These are phyloP conservation scores for Caerostris extrusa DNA, from an alignment of 1,140 invertebrate genomes.

Conservation along the genomic window DNA sequence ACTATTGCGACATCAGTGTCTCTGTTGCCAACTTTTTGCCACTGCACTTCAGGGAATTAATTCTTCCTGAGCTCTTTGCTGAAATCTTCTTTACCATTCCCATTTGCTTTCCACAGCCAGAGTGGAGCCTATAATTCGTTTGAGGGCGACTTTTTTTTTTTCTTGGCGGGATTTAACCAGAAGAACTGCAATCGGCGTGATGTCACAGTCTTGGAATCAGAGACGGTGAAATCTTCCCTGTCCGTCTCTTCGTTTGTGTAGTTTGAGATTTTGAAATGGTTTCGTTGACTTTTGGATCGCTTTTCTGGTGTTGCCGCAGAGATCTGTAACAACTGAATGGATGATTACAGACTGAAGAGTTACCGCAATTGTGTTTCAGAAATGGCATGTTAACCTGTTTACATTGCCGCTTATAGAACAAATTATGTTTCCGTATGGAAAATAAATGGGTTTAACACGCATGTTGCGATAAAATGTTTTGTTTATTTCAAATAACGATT, in stretches of 20 bases:
- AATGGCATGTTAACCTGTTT: not conserved
- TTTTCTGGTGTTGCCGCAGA: not conserved
- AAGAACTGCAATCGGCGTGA: not conserved
- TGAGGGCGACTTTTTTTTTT: not conserved
- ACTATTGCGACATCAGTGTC: not conserved
- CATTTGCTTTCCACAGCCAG: not conserved
- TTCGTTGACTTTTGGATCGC: not conserved
- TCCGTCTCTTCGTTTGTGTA: not conserved
- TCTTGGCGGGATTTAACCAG: not conserved
- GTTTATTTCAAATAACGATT: no score
- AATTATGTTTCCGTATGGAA: no score
- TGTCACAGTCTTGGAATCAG: conserved; percentile 8
- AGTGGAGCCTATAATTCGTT: not conserved
- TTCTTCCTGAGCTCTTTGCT: not conserved
- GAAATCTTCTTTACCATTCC: not conserved
- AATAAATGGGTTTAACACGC: no score
- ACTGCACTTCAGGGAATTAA: not conserved
- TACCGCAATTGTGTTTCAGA: not conserved
- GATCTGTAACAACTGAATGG: not conserved
- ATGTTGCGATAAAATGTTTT: no score
- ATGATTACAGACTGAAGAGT: not conserved
- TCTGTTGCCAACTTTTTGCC: not conserved
- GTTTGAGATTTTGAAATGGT: not conserved
- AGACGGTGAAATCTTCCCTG: not conserved
- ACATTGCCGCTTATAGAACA: no score